phyloP scores from a whole-genome alignment of 1,140 invertebrate species.

The Drosophila jambulina region DNA sequence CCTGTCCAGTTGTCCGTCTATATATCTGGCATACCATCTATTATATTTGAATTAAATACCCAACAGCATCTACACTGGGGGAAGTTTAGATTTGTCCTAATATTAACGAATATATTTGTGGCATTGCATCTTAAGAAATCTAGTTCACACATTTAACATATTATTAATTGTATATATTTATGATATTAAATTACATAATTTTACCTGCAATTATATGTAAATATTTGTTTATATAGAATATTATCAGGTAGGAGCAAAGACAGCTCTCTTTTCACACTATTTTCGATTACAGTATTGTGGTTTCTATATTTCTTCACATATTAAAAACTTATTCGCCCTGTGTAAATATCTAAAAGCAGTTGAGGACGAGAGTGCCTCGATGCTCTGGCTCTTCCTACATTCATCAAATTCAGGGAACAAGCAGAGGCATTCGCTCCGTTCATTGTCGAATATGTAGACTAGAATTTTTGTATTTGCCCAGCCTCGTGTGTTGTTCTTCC shows the following conservation, averaged over 20 bases:
- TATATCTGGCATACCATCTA: constrained; percentile 36
- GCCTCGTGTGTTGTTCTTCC: constrained; percentile 29
- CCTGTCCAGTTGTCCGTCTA: constrained; percentile 45
- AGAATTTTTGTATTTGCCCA: constrained; percentile 67
- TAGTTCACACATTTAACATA: not conserved
- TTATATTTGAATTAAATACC: constrained; percentile 64
- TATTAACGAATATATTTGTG: not conserved
- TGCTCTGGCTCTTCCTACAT: constrained; percentile 45
- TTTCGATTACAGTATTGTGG: not conserved
- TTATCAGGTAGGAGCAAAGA: too few relatives aligned
- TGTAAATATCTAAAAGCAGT: constrained; percentile 17
- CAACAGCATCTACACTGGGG: constrained; percentile 31
- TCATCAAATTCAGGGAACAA: constrained; percentile 65
- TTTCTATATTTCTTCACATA: not conserved
- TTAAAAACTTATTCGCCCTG: not conserved
- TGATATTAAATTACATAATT: not conserved
- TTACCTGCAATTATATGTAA: not conserved
- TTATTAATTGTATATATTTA: not conserved
- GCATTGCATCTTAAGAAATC: not conserved
- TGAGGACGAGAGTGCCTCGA: constrained; percentile 18
- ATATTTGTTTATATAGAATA: not conserved
- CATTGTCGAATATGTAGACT: constrained; percentile 64
- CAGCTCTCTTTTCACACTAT: not conserved
- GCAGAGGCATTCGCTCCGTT: constrained; percentile 33
- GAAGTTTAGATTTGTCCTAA: not conserved